Evolutionary conservation across 53 echinoderm and acorn worm genomes (phyloP).

Genomic region (Luidia sarsii): DNA sequence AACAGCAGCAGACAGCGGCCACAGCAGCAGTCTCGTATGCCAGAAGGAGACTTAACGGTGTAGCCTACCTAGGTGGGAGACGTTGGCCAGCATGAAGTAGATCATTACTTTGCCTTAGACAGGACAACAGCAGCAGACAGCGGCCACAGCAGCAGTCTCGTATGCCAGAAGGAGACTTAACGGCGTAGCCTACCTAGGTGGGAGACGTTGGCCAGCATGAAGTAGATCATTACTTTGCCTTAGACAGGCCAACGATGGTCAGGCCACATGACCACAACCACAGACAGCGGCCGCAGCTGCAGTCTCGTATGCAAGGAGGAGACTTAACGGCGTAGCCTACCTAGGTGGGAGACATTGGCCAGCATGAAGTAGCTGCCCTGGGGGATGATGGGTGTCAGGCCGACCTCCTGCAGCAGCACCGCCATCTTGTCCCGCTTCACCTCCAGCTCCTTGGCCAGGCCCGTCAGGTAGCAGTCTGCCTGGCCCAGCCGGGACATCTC

Average conservation of each 20-base stretch:
- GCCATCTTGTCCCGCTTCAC: conserved; percentile 82
- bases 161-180: too few relatives aligned
- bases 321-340: too few relatives aligned
- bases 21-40: too few relatives aligned
- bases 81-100: too few relatives aligned
- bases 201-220: conserved; percentile 77
- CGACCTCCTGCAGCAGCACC: conserved; percentile 63
- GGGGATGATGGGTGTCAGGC: conserved; percentile 84
- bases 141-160: neutral
- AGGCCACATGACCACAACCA: neutral
- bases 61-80: too few relatives aligned
- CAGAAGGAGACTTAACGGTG: too few relatives aligned
- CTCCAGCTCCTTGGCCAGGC: conserved; percentile 64
- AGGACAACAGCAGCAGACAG: neutral
- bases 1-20: too few relatives aligned
- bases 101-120: too few relatives aligned
- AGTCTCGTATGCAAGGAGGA: too few relatives aligned
- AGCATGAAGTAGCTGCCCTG: conserved; percentile 96
- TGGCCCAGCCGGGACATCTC: conserved; percentile 73
- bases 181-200: conserved; percentile 53
- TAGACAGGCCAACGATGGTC: neutral
- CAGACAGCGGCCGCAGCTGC: neutral
- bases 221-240: too few relatives aligned
- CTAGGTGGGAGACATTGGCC: conserved; percentile 63
- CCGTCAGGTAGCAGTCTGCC: conserved; percentile 86